Conservation (phyloP, 2,888 invertebrate genomes). For the Stratiomys singularior region DNA sequence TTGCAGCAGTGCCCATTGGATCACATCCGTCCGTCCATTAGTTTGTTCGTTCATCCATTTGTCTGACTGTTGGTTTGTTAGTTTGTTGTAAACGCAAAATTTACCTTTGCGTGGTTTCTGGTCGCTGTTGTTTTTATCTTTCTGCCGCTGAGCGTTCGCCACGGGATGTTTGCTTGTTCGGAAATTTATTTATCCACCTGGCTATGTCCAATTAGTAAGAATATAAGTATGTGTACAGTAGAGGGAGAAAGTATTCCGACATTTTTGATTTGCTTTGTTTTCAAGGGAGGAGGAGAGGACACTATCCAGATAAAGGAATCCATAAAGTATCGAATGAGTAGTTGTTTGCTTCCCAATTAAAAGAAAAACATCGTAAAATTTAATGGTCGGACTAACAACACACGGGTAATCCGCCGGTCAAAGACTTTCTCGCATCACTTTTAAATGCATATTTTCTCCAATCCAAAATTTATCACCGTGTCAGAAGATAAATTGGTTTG, state of each 20-base stretch:
- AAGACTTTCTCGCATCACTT: not conserved
- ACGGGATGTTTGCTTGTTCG: constrained; percentile 47
- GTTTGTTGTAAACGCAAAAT: constrained; percentile 33
- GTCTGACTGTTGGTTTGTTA: constrained; percentile 16
- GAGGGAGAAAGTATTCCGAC: constrained; percentile 34
- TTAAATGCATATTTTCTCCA: not conserved
- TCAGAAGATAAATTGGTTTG: constrained; percentile 40
- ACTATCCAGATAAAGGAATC: too few species aligned
- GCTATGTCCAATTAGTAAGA: constrained; percentile 47
- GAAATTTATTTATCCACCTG: constrained; percentile 51
- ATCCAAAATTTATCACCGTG: constrained; percentile 14
- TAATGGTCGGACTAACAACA: too few species aligned
- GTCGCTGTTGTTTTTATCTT: constrained; percentile 47
- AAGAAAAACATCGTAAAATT: too few species aligned
- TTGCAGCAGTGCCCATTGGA: not conserved
- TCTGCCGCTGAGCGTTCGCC: constrained; percentile 31
- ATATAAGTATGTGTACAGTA: constrained; percentile 29
- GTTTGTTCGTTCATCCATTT: not conserved
- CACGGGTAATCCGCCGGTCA: too few species aligned
- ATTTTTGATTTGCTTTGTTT: not conserved
- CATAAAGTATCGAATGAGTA: too few species aligned
- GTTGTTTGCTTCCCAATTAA: too few species aligned
- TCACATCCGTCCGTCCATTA: not conserved
- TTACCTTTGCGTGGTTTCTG: constrained; percentile 44
- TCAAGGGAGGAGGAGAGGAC: too few species aligned